A percentile compares a stretch with the other conserved stretches of the same genome.
Conservation (phyloP, 1,140 invertebrate species). For the Periplaneta americana region DNA sequence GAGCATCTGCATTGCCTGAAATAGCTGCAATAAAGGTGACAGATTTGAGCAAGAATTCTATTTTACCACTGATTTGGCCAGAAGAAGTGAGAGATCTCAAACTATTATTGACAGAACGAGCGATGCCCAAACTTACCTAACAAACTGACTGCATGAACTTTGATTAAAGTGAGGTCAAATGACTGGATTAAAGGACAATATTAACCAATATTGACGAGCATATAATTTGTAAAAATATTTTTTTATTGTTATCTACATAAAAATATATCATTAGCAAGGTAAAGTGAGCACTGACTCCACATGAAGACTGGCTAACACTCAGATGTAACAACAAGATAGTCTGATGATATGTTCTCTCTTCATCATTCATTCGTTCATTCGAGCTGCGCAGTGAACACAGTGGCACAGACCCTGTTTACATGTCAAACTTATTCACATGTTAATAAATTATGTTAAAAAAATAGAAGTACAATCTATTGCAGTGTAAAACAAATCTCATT, state of each 20-base stretch:
- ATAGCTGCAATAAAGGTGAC: conserved; percentile 12
- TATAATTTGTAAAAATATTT: neutral
- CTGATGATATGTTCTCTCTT: neutral
- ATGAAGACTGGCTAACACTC: neutral
- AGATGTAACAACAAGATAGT: neutral
- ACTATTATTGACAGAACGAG: neutral
- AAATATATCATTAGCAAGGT: neutral
- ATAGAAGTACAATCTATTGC: neutral
- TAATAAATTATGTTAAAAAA: neutral
- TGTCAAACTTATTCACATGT: neutral
- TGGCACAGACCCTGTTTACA: neutral
- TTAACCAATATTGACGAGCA: too few species aligned
- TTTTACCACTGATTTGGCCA: conserved; percentile 1
- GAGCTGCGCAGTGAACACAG: neutral
- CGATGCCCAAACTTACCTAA: neutral
- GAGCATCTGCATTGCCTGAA: conserved; percentile 3
- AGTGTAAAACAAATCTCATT: neutral
- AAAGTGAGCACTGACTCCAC: neutral
- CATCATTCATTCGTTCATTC: neutral
- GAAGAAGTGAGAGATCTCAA: conserved; percentile 10
- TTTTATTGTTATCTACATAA: neutral
- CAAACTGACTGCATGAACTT: too few species aligned
- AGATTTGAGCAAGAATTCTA: conserved; percentile 8
- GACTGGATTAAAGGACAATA: too few species aligned
- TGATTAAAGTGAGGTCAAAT: too few species aligned